phyloP scores from a whole-genome alignment of 1,140 invertebrate genomes.

The Belonocnema kinseyi region DNA sequence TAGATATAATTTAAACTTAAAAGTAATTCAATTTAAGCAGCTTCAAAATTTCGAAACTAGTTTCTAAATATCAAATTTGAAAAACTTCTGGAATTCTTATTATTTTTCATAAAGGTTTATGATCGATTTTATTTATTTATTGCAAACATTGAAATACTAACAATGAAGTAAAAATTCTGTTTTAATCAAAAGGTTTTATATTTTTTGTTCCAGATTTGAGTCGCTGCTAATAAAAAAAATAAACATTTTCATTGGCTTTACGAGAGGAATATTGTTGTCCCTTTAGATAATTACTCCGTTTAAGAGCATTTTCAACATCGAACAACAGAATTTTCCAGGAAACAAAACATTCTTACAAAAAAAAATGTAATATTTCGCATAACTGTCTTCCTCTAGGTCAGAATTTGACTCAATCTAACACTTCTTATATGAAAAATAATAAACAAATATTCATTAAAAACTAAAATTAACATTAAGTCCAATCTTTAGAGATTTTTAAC shows the following conservation, averaged over 20 bases:
- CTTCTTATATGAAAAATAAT: too few species aligned
- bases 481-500: too few species aligned
- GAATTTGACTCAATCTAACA: not conserved
- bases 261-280: not conserved
- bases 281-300: not conserved
- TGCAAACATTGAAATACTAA: constrained; percentile 16
- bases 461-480: too few species aligned
- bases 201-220: constrained; percentile 27
- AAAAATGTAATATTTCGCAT: not conserved
- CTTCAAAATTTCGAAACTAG: too few species aligned
- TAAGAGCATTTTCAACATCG: constrained; percentile 19
- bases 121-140: too few species aligned
- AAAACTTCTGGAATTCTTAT: too few species aligned
- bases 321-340: not conserved
- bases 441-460: too few species aligned
- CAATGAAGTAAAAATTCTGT: constrained; percentile 3
- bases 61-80: too few species aligned
- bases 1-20: too few species aligned
- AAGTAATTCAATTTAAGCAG: too few species aligned
- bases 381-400: not conserved
- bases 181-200: not conserved
- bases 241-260: constrained; percentile 7
- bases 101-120: too few species aligned
- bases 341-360: not conserved
- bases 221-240: constrained; percentile 12